A percentile compares a stretch with the other conserved stretches of the same genome.
phyloP scores from a whole-genome alignment of 1,140 invertebrate species.

The Tetramorium parvispinum region DNA sequence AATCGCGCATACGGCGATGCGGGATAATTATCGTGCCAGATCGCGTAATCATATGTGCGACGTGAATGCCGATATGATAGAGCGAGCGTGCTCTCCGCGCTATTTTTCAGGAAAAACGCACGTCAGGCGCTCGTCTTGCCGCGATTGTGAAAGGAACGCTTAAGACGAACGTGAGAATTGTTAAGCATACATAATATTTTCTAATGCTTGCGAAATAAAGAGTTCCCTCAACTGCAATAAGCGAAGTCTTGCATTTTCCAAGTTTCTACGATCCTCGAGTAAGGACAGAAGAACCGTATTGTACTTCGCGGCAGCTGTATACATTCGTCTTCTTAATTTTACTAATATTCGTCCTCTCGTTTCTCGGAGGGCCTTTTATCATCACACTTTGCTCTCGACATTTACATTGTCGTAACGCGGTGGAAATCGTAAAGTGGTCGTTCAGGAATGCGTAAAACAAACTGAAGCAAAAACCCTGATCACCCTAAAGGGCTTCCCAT shows the following conservation, averaged over 20 bases:
- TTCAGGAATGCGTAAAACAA: slow-evolving; percentile 49
- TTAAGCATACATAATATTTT: not conserved
- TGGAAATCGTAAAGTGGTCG: slow-evolving; percentile 29
- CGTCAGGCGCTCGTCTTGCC: not conserved
- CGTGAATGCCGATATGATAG: not conserved
- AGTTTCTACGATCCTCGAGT: not conserved
- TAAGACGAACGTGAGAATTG: not conserved
- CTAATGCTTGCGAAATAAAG: not conserved
- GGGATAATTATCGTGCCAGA: slow-evolving; percentile 65
- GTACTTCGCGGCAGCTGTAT: not conserved
- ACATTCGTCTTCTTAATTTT: slow-evolving; percentile 48
- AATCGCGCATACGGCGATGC: slow-evolving; percentile 28
- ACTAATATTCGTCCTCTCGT: not conserved
- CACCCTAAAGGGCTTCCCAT: not conserved
- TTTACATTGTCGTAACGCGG: slow-evolving; percentile 49
- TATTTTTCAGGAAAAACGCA: not conserved
- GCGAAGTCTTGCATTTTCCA: not conserved
- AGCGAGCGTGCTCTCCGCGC: not conserved
- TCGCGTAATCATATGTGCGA: slow-evolving; percentile 60
- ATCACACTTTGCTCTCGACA: not conserved
- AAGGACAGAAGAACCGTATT: not conserved
- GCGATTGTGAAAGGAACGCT: not conserved
- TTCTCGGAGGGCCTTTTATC: slow-evolving; percentile 11
- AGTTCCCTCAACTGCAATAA: not conserved
- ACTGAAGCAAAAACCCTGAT: slow-evolving; percentile 25